Evolutionary conservation across 2,888 invertebrate genomes (phyloP).

Genomic region (Lycia hirtaria): DNA sequence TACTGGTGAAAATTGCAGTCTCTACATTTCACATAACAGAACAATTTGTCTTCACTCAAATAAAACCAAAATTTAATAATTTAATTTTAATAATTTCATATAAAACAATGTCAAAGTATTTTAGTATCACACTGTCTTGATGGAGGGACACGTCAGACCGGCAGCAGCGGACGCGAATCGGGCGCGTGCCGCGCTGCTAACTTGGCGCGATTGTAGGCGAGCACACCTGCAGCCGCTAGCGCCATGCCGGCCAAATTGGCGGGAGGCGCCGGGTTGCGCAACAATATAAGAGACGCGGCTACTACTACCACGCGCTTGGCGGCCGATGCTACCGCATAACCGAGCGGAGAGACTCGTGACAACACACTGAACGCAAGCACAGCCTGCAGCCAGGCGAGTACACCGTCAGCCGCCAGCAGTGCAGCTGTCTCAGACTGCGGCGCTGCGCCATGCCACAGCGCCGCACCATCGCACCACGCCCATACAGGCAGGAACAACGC

Average conservation of each 20-base stretch:
- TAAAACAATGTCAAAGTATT: conserved; percentile 21
- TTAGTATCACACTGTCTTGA: neutral
- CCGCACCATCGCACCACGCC: conserved; percentile 65
- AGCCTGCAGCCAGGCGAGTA: conserved; percentile 97
- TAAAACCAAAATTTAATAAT: neutral
- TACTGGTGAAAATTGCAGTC: too few relatives aligned
- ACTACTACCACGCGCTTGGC: conserved; percentile 97
- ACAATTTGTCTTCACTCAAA: too few relatives aligned
- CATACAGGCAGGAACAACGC: conserved; percentile 94
- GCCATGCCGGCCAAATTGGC: conserved; percentile 96
- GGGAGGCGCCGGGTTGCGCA: conserved; percentile 96
- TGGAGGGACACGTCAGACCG: conserved; percentile 8
- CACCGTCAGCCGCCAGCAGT: conserved; percentile 88
- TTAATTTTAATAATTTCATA: conserved; percentile 3
- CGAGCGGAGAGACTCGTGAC: conserved; percentile 95
- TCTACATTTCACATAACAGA: too few relatives aligned
- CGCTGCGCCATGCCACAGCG: conserved; percentile 47
- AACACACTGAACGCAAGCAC: conserved; percentile 97
- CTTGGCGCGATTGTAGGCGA: conserved; percentile 91
- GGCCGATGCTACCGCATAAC: conserved; percentile 97
- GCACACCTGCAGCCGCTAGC: conserved; percentile 94
- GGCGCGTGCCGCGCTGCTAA: conserved; percentile 38
- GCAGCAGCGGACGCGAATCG: conserved; percentile 36
- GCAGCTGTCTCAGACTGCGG: conserved; percentile 41
- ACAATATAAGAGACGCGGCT: conserved; percentile 92